Evolutionary conservation across 2,113 vertebrate genomes (phyloP), one percentile per base, ranked within the genome.

Genomic region (Lepus europaeus): DNA sequence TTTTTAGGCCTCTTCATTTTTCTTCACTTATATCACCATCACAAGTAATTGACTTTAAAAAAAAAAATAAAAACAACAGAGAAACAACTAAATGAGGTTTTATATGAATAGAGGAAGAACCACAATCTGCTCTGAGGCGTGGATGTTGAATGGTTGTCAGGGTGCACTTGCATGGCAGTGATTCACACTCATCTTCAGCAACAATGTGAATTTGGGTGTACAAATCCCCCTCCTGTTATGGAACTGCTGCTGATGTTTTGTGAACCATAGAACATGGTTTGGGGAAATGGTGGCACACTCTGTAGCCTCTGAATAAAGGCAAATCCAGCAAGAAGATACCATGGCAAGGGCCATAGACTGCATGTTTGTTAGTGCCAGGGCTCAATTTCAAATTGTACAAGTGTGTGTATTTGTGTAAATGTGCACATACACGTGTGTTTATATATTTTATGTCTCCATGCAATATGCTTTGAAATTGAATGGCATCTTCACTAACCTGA

Each of bases 401-500:
- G 11, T 74, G 6, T 91, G 23, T 74, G 39, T 90, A 9, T 56
- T 17, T 73, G 49, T 63, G 11, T 76, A 3, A 49, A 3, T 74
- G 29, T n/a, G 17, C 77, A 20, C 27, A 61, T 72, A n/a, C 31
- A 17, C 22, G 1, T 59, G 33, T 36, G 4, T 90, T 19, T 89
- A 33, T 61, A 1, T 85, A 59, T 89, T 19, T 91, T 16, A 85
- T 49, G 16, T 89, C 79, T 84, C 76, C 29, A 14, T 36, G 23
- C 49, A 74, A 69, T 23, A 39, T 78, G 17, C 25, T 93, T 96
- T 91, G 83, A 93, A 76, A 77, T 91, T 51, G 20, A 91, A 23
- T 79, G 69, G 3, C 20, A 74, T 63, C 77, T 56, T 82, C 93
- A 59, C 51, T 91, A 49, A 66, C 27, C 23, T 80, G 69, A 83